A percentile compares a stretch with the other conserved stretches of the same genome.
These are phyloP conservation scores for Melanotaenia duboulayi DNA, from an alignment of 2,113 vertebrate species.

Conservation along the genomic window DNA sequence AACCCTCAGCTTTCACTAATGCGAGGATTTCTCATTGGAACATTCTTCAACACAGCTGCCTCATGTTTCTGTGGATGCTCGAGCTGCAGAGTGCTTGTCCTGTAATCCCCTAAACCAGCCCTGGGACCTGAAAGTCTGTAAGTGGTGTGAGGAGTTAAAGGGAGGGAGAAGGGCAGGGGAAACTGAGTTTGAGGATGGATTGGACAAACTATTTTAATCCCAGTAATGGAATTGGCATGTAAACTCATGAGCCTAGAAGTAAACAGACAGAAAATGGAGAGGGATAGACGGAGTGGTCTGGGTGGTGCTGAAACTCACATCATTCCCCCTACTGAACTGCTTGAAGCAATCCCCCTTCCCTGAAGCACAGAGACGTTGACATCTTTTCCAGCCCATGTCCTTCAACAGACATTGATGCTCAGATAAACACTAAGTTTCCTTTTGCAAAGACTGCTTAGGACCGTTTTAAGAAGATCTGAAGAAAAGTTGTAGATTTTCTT, in stretches of 20 bases:
- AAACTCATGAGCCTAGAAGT: conserved; percentile 79
- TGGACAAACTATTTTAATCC: conserved; percentile 85
- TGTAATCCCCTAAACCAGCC: conserved; percentile 66
- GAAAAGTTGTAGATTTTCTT: conserved; percentile 16
- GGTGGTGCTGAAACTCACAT: conserved; percentile 71
- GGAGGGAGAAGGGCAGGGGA: conserved; percentile 61
- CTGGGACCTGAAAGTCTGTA: conserved; percentile 73
- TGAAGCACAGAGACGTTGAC: conserved; percentile 67
- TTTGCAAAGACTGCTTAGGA: conserved; percentile 46
- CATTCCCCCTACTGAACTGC: conserved; percentile 44
- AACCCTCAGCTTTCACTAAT: conserved; percentile 73
- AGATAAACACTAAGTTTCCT: conserved; percentile 59
- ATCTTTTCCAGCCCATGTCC: conserved; percentile 57
- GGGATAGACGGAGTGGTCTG: conserved; percentile 69
- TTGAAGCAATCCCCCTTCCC: conserved; percentile 6
- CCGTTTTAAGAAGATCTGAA: background rate
- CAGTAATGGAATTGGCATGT: conserved; percentile 83
- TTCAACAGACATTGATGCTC: conserved; percentile 56
- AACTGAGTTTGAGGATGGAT: conserved; percentile 69
- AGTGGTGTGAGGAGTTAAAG: conserved; percentile 71
- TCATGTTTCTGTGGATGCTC: conserved; percentile 55
- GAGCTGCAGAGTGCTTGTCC: conserved; percentile 52
- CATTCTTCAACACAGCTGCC: conserved; percentile 66
- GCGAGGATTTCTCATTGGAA: conserved; percentile 54
- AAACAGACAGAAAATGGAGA: conserved; percentile 78